A percentile compares a stretch with the other conserved stretches of the same genome.
phyloP scores from a whole-genome alignment of 2,113 vertebrate species.

The Maccullochella peelii region DNA sequence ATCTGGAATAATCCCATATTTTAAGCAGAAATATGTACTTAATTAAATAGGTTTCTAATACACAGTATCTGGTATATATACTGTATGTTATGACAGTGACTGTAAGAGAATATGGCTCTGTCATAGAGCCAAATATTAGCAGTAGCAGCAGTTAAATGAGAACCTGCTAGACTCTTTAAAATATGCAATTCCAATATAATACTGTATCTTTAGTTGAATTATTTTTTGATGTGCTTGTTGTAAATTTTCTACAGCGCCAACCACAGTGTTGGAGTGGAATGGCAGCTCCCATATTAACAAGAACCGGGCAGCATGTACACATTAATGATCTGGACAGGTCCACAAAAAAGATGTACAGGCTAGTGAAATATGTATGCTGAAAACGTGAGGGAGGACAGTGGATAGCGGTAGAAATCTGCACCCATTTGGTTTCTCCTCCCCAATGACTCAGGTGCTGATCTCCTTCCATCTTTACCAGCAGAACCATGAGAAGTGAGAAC shows the following conservation, averaged over 20 bases:
- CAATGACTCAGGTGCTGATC: slow-evolving; percentile 65
- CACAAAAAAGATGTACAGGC: slow-evolving; percentile 10
- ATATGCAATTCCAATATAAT: background rate
- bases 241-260: background rate
- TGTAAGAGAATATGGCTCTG: background rate
- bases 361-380: slow-evolving; percentile 11
- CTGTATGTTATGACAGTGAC: background rate
- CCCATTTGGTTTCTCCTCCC: slow-evolving; percentile 55
- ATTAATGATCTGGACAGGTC: slow-evolving; percentile 3
- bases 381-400: slow-evolving; percentile 12
- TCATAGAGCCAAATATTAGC: background rate
- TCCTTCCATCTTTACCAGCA: slow-evolving; percentile 54
- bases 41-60: background rate
- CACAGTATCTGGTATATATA: background rate
- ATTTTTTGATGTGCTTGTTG: background rate
- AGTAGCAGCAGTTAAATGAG: background rate
- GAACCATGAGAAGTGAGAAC: slow-evolving; percentile 56
- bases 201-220: background rate
- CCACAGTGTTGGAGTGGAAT: background rate
- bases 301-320: background rate
- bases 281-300: background rate
- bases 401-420: slow-evolving; percentile 2
- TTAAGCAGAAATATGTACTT: background rate
- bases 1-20: background rate
- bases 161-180: background rate